A percentile compares a stretch with the other conserved stretches of the same genome.
phyloP scores from a whole-genome alignment of 2,888 invertebrate genomes.

The Pteria penguin region DNA sequence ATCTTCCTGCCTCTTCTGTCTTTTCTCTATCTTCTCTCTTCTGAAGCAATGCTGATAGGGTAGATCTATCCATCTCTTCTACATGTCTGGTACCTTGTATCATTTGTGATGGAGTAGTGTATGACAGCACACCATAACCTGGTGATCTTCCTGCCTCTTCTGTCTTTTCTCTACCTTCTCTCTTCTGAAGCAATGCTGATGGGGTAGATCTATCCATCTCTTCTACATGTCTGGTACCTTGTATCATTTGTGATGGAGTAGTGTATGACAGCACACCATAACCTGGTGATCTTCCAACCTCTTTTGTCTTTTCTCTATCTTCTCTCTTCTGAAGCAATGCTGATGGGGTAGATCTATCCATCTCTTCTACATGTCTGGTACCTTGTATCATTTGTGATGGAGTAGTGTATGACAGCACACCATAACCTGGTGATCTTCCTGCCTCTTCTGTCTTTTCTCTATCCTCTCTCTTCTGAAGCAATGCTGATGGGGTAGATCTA shows the following conservation, averaged over 20 bases:
- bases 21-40: conserved; percentile 21
- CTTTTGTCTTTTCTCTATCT: conserved; percentile 15
- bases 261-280: conserved; percentile 16
- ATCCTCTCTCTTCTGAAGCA: conserved; percentile 21
- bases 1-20: neutral
- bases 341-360: neutral
- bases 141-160: neutral
- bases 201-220: neutral
- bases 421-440: neutral
- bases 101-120: conserved; percentile 19
- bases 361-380: neutral
- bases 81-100: neutral
- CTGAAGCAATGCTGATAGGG: neutral
- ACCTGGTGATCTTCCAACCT: neutral
- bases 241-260: conserved; percentile 14
- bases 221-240: neutral
- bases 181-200: conserved; percentile 1
- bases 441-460: conserved; percentile 11
- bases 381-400: conserved; percentile 13
- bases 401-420: conserved; percentile 8
- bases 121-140: conserved; percentile 11
- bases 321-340: neutral
- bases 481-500: conserved; percentile 22
- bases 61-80: neutral
- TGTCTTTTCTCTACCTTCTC: conserved; percentile 16